Evolutionary conservation across 2,113 vertebrate genomes (phyloP).

Genomic region (Neodon shergylaensis): DNA sequence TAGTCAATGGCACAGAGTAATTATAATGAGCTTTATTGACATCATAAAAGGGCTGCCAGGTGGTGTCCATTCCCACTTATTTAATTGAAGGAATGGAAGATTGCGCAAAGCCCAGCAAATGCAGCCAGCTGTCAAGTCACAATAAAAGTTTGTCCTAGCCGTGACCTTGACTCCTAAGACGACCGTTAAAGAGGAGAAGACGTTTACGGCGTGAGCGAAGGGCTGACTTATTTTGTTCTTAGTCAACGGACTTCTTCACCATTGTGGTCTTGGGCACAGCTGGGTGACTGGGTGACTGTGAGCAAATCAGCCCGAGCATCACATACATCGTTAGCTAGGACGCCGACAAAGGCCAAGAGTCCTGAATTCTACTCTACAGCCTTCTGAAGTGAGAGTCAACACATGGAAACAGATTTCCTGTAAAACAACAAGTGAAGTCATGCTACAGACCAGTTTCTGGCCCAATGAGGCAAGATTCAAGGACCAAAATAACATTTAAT

Average conservation of each 20-base stretch:
- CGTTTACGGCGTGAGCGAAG: slow-evolving; percentile 62
- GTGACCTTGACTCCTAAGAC: slow-evolving; percentile 79
- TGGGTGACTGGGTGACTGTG: neutral
- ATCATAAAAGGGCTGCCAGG: slow-evolving; percentile 79
- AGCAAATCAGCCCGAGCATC: slow-evolving; percentile 63
- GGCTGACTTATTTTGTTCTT: slow-evolving; percentile 78
- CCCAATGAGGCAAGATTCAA: neutral
- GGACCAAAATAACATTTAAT: slow-evolving; percentile 32
- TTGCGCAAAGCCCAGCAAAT: slow-evolving; percentile 74
- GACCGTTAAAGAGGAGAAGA: slow-evolving; percentile 71
- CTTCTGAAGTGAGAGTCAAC: neutral
- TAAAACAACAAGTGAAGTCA: neutral
- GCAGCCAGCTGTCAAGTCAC: slow-evolving; percentile 72
- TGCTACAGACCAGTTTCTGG: neutral
- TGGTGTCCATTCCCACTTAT: slow-evolving; percentile 81
- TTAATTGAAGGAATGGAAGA: slow-evolving; percentile 85
- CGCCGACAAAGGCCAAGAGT: neutral
- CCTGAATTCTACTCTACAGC: neutral
- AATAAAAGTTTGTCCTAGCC: slow-evolving; percentile 72
- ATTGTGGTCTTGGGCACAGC: neutral
- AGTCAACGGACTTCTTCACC: neutral
- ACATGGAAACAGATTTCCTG: neutral
- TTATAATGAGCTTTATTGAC: slow-evolving; percentile 79
- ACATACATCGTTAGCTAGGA: slow-evolving; percentile 9
- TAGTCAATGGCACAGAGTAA: slow-evolving; percentile 80